A percentile compares a stretch with the other conserved stretches of the same genome.
These are phyloP conservation scores for Poeciliopsis turneri DNA, from an alignment of 2,797 vertebrate genomes.

Conservation along the genomic window DNA sequence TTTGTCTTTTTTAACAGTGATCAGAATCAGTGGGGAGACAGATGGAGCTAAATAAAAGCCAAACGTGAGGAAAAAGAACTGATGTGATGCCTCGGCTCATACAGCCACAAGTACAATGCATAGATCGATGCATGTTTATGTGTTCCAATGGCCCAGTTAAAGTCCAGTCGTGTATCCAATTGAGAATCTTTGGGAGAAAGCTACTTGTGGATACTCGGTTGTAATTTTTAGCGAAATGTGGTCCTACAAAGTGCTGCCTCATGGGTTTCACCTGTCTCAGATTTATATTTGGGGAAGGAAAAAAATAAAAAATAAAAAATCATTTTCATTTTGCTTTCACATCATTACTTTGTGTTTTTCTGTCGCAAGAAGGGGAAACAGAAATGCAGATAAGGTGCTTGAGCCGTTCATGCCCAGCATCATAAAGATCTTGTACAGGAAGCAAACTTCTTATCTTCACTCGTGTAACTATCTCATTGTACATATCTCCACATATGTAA, in stretches of 20 bases:
- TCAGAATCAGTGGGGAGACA: not conserved
- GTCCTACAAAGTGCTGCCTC: not conserved
- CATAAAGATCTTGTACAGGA: not conserved
- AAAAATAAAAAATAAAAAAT: not conserved
- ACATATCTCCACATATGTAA: not conserved
- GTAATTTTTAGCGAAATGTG: not conserved
- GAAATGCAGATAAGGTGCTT: too few relatives aligned
- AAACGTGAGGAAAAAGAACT: not conserved
- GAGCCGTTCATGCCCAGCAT: not conserved
- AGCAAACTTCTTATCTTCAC: not conserved
- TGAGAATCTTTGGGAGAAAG: not conserved
- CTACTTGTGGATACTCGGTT: too few relatives aligned
- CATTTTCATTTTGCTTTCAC: not conserved
- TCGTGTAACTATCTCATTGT: not conserved
- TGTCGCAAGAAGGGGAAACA: not conserved
- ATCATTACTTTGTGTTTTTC: not conserved
- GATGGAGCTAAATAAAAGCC: not conserved
- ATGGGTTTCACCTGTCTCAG: not conserved
- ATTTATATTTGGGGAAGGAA: not conserved
- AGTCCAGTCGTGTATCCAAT: not conserved
- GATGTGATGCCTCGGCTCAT: not conserved
- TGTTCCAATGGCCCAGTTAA: not conserved
- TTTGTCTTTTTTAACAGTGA: not conserved
- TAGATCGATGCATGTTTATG: not conserved
- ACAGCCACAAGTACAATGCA: not conserved